These are phyloP conservation scores for Metopia argyrocephala DNA, from an alignment of 2,888 invertebrate species.

Conservation along the genomic window DNA sequence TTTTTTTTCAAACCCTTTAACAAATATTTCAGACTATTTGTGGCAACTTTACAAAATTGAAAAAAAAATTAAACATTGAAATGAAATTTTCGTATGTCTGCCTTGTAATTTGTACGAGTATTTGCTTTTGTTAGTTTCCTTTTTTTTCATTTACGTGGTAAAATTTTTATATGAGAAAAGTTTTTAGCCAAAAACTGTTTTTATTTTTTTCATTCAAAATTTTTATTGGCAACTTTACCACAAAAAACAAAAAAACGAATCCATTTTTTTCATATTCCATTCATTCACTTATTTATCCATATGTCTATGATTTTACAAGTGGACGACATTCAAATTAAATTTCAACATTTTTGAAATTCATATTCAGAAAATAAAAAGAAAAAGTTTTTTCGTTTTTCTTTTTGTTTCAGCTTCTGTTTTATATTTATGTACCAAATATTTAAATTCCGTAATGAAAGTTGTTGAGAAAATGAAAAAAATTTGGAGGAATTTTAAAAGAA, in stretches of 20 bases:
- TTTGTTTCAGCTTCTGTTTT: neutral
- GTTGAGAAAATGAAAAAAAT: neutral
- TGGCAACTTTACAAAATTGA: constrained; percentile 34
- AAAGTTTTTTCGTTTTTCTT: constrained; percentile 25
- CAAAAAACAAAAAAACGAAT: constrained; percentile 35
- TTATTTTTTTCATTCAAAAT: constrained; percentile 55
- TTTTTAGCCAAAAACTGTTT: constrained; percentile 48
- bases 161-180: constrained; percentile 10
- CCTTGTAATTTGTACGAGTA: constrained; percentile 24
- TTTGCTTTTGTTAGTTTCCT: neutral
- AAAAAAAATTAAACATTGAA: neutral
- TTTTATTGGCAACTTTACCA: constrained; percentile 49
- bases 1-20: constrained; percentile 38
- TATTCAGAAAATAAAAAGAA: constrained; percentile 1
- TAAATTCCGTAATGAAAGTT: constrained; percentile 1
- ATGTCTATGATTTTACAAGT: constrained; percentile 64
- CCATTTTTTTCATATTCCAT: constrained; percentile 18
- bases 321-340: constrained; percentile 67
- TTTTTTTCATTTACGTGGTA: too few relatives aligned
- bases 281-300: constrained; percentile 2
- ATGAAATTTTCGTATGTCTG: constrained; percentile 52
- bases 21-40: constrained; percentile 61
- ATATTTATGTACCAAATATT: neutral
- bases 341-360: constrained; percentile 36
- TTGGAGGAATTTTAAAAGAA: neutral